phyloP scores from a whole-genome alignment of 1,140 invertebrate species.

The Hycleus phaleratus region DNA sequence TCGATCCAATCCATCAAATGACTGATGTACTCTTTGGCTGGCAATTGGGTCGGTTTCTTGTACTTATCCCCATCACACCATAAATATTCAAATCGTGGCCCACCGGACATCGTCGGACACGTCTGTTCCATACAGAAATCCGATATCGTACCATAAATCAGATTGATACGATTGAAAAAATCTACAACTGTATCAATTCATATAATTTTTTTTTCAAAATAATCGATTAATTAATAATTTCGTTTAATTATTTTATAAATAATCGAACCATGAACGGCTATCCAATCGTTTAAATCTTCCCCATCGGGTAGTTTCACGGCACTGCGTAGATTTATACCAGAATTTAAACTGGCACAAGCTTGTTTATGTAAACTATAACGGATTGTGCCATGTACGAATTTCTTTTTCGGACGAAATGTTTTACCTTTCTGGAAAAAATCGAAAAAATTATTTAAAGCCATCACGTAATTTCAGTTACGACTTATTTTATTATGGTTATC shows the following conservation, averaged over 20 bases:
- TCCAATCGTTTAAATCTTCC: conserved; percentile 90
- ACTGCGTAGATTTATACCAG: conserved; percentile 82
- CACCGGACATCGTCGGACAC: conserved; percentile 90
- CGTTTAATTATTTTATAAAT: conserved; percentile 2
- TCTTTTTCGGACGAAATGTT: conserved; percentile 87
- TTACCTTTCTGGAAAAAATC: conserved; percentile 79
- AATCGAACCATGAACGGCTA: conserved; percentile 81
- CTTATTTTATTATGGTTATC: too few species aligned
- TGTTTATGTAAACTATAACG: conserved; percentile 90
- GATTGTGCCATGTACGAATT: conserved; percentile 83
- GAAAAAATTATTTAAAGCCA: conserved; percentile 62
- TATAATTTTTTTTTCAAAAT: background rate
- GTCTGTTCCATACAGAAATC: conserved; percentile 80
- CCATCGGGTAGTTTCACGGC: conserved; percentile 79
- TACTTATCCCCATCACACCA: conserved; percentile 82
- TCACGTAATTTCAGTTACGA: conserved; percentile 19
- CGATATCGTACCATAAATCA: conserved; percentile 85
- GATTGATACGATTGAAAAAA: conserved; percentile 93
- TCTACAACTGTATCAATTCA: conserved; percentile 69
- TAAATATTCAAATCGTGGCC: conserved; percentile 81
- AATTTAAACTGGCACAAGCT: conserved; percentile 86
- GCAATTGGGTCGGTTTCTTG: conserved; percentile 82
- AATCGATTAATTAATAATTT: conserved; percentile 25
- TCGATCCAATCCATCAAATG: conserved; percentile 94
- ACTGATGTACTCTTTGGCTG: conserved; percentile 81